These are phyloP conservation scores for Maconellicoccus hirsutus DNA, from an alignment of 1,140 invertebrate species.

Conservation along the genomic window DNA sequence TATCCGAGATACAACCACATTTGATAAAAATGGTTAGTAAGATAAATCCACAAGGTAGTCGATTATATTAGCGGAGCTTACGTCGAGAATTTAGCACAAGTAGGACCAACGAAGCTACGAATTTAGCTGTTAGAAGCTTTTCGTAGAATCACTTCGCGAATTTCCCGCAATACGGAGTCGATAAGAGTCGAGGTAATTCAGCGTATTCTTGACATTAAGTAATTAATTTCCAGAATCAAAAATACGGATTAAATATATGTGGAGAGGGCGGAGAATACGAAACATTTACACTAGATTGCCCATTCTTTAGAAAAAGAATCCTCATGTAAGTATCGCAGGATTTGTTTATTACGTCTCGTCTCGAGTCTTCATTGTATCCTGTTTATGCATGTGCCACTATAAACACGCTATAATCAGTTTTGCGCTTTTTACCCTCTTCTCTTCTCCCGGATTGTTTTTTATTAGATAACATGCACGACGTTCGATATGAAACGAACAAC, in stretches of 20 bases:
- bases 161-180: too few relatives aligned
- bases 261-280: conserved; percentile 99
- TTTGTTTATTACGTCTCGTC: too few relatives aligned
- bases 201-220: conserved; percentile 28
- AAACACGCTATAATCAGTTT: too few relatives aligned
- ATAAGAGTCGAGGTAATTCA: conserved; percentile 8
- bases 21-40: conserved; percentile 63
- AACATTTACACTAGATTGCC: conserved; percentile 93
- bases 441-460: too few relatives aligned
- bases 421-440: too few relatives aligned
- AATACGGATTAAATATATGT: conserved; percentile 94
- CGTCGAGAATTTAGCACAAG: background rate
- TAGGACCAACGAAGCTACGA: background rate
- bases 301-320: conserved; percentile 81
- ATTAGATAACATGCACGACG: too few relatives aligned
- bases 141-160: too few relatives aligned
- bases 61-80: background rate
- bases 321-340: conserved; percentile 60
- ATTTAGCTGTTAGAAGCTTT: too few relatives aligned
- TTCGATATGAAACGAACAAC: too few relatives aligned
- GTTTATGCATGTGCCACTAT: too few relatives aligned
- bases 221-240: conserved; percentile 53
- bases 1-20: conserved; percentile 74
- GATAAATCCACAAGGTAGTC: background rate
- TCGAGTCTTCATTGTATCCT: too few relatives aligned